Evolutionary conservation across 2,113 vertebrate genomes (phyloP), one percentile per base, ranked within the genome.

Genomic region (Numida meleagris): DNA sequence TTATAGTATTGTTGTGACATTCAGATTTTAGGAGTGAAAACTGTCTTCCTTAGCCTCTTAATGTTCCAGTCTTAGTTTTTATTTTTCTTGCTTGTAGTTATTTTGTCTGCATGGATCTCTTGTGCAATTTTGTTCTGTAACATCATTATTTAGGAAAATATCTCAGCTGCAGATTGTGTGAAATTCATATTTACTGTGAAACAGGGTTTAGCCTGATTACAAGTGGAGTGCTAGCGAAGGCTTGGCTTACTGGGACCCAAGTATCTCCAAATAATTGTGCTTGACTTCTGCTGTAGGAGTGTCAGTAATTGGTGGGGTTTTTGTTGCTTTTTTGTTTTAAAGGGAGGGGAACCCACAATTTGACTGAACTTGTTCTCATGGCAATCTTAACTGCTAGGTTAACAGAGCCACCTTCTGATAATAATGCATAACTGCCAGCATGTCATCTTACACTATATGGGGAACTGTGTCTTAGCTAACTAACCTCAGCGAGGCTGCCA

Each of bases 331-430:
- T 16, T 31, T 55, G 15, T 57, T 57, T 57, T 57, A 57, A 57
- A 33, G 55, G 29, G 55, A 33, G 31, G 55, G 29, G 53, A 55
- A 31, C 29, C 8, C 55, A 19, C 14, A 9, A 14, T 55, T 93
- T 74, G 33, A 9, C 21, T 34, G 36, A 68, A 19, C 43, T 61
- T 50, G 4, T 59, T 91, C 29, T 87, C 23, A 3, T 14, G 27
- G 57, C 17, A 61, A 5, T 40, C n/a, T 65, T 75, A 31, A 63
- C 46, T 82, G 7, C 42, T 75, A 0, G 68, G 88, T 72, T 86
- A 78, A 78, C 43, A 83, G 94, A 43, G 92, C 88, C 94, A 92
- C 70, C 96, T 94, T 92, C 88, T 96, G 96, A 92, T 84, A 84
- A 84, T 86, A 58, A 53, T 6, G 18, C 2, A 61, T 82, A 89